A percentile compares a stretch with the other conserved stretches of the same genome.
phyloP scores from a whole-genome alignment of 2,113 vertebrate species.

The Vicugna pacos region DNA sequence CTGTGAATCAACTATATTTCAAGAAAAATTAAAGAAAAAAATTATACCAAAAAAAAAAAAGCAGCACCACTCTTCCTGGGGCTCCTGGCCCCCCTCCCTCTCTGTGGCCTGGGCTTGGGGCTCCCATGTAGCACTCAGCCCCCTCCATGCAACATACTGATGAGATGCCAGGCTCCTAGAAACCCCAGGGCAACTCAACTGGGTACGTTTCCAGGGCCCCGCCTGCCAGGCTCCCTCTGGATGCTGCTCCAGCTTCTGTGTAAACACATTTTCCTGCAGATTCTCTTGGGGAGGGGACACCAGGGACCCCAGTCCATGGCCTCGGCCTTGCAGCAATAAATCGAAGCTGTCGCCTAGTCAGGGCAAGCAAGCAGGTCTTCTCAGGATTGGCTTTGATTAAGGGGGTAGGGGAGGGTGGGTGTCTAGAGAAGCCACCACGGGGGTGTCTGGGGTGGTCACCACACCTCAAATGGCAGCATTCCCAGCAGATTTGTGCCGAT shows the following conservation, averaged over 20 bases:
- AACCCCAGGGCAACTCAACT: not conserved
- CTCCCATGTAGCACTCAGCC: no score
- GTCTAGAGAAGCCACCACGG: not conserved
- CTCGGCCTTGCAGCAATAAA: not conserved
- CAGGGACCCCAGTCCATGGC: not conserved
- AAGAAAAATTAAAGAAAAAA: no score
- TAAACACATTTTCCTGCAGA: conserved; percentile 26
- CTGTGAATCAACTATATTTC: no score
- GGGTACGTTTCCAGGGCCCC: not conserved
- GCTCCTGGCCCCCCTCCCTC: not conserved
- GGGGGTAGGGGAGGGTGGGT: rapidly evolving
- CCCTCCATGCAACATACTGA: rapidly evolving
- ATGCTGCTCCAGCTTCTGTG: rapidly evolving
- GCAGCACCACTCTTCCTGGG: not conserved
- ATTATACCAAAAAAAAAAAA: no score
- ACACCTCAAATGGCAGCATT: not conserved
- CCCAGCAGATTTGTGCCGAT: rapidly evolving
- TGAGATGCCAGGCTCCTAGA: not conserved
- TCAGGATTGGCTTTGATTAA: not conserved
- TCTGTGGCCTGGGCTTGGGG: not conserved
- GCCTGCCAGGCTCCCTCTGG: not conserved
- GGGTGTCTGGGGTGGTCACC: not conserved
- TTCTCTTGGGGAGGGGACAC: not conserved
- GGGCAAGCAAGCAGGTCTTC: not conserved
- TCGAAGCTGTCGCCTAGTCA: not conserved